Evolutionary conservation across 2,888 invertebrate genomes (phyloP).

Genomic region (Rotaria socialis): DNA sequence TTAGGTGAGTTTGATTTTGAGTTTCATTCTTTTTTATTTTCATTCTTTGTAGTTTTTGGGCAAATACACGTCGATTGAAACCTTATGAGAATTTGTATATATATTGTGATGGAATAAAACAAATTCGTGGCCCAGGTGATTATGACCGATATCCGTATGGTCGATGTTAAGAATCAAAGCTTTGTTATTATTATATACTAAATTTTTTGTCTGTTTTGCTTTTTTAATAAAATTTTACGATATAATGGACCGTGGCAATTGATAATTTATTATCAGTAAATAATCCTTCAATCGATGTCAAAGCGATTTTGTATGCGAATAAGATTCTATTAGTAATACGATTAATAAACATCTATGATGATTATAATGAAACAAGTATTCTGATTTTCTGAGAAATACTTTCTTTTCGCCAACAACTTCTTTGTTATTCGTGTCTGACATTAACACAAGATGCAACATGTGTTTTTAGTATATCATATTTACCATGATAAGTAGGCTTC

Average conservation of each 20-base stretch:
- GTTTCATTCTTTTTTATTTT: not conserved
- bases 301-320: not conserved
- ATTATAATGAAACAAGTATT: too few relatives aligned
- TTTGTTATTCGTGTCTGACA: not conserved
- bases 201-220: not conserved
- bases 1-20: not conserved
- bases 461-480: not conserved
- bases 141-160: constrained; percentile 35
- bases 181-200: not conserved
- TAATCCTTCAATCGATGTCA: not conserved
- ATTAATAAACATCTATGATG: too few relatives aligned
- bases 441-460: not conserved
- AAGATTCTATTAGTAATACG: too few relatives aligned
- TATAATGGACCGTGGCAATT: not conserved
- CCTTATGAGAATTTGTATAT: constrained; percentile 32
- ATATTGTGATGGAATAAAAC: constrained; percentile 23
- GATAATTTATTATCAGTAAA: too few relatives aligned
- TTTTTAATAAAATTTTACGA: not conserved
- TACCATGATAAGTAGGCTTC: not conserved
- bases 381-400: not conserved
- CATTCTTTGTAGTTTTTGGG: not conserved
- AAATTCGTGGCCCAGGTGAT: constrained; percentile 3
- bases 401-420: not conserved
- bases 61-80: constrained; percentile 22
- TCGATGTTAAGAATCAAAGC: not conserved